These are phyloP conservation scores for Amyelois transitella DNA, from an alignment of 1,140 invertebrate genomes.

Conservation along the genomic window DNA sequence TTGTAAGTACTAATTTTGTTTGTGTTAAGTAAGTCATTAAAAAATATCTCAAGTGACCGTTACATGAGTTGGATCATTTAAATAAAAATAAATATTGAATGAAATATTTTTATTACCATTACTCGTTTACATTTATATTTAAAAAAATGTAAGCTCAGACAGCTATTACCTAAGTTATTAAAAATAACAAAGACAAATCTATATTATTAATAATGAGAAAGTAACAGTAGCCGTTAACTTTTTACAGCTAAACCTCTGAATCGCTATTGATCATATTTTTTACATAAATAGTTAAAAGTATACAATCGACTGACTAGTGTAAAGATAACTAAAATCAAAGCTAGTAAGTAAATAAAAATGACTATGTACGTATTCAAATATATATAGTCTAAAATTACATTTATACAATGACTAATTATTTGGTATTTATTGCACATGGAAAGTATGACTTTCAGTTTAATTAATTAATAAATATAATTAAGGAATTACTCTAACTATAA, in stretches of 20 bases:
- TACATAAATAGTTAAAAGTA: too few relatives aligned
- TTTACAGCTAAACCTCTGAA: too few relatives aligned
- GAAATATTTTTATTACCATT: not conserved
- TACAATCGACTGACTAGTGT: too few relatives aligned
- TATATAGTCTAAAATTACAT: too few relatives aligned
- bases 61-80: not conserved
- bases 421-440: slow-evolving; percentile 23
- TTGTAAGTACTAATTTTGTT: too few relatives aligned
- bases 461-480: not conserved
- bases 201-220: not conserved
- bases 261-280: too few relatives aligned
- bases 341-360: too few relatives aligned
- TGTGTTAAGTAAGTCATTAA: too few relatives aligned
- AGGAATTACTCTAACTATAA: slow-evolving; percentile 1
- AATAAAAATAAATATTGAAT: not conserved
- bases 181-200: not conserved
- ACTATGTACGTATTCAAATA: too few relatives aligned
- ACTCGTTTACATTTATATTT: not conserved
- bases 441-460: slow-evolving; percentile 11
- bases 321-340: too few relatives aligned
- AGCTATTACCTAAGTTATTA: not conserved
- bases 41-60: not conserved
- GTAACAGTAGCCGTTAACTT: too few relatives aligned
- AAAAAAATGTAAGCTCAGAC: not conserved
- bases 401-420: too few relatives aligned